phyloP scores from a whole-genome alignment of 2,888 invertebrate species.

The Athalia cordata region DNA sequence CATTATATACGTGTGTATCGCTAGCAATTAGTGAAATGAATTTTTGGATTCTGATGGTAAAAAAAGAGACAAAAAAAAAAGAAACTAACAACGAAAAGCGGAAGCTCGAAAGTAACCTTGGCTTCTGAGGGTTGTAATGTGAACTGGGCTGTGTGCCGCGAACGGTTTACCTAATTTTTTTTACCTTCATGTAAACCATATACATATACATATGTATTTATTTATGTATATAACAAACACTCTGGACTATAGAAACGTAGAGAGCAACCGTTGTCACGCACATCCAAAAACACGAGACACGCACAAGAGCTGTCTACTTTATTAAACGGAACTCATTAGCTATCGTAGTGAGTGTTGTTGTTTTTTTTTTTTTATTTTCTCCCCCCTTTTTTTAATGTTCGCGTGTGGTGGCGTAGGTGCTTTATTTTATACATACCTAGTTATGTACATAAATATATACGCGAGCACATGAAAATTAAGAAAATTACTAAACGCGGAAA shows the following conservation, averaged over 20 bases:
- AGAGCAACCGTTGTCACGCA: constrained; percentile 31
- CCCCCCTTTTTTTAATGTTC: too few relatives aligned
- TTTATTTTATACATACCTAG: too few relatives aligned
- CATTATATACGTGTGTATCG: background rate
- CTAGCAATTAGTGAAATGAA: constrained; percentile 31
- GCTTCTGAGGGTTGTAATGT: background rate
- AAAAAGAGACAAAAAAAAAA: background rate
- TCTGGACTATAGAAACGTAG: background rate
- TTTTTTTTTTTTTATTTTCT: too few relatives aligned
- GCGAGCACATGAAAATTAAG: too few relatives aligned
- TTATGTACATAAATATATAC: too few relatives aligned
- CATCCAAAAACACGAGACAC: constrained; percentile 14
- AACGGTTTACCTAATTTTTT: constrained; percentile 25
- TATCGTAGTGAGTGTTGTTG: constrained; percentile 11
- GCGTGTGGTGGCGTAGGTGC: too few relatives aligned
- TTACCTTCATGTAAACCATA: background rate
- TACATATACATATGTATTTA: too few relatives aligned
- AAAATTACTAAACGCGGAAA: too few relatives aligned
- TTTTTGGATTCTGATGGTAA: background rate
- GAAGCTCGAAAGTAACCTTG: constrained; percentile 21
- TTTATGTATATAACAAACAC: too few relatives aligned
- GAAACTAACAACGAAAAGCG: background rate
- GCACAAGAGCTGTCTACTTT: constrained; percentile 38
- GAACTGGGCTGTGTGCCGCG: background rate
- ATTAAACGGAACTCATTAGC: constrained; percentile 36